phyloP scores from a whole-genome alignment of 2,888 invertebrate species.

The Zelleria hepariella region DNA sequence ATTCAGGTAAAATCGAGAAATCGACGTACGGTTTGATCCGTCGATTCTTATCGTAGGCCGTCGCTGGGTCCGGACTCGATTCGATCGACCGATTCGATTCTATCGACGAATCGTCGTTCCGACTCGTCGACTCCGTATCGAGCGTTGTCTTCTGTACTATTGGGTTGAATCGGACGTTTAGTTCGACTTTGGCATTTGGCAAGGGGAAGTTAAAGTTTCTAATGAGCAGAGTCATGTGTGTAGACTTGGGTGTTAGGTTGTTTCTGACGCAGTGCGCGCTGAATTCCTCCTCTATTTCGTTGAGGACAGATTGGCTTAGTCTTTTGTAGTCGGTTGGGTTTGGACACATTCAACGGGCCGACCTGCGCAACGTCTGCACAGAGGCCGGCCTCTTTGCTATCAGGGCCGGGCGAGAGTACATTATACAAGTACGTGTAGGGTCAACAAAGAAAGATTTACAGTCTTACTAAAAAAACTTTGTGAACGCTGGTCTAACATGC shows the following conservation, averaged over 20 bases:
- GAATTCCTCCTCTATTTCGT: conserved; percentile 87
- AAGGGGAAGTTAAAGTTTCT: conserved; percentile 88
- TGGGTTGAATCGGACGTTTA: conserved; percentile 73
- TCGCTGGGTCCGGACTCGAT: conserved; percentile 19
- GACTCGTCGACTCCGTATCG: conserved; percentile 18
- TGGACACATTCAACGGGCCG: no score
- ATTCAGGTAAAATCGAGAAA: conserved; percentile 69
- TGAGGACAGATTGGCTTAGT: conserved; percentile 88
- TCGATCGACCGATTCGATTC: conserved; percentile 43
- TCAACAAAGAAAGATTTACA: no score
- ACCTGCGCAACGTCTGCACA: no score
- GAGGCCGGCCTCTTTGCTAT: conserved; percentile 85
- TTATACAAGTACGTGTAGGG: conserved; percentile 75
- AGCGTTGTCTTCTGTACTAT: conserved; percentile 68
- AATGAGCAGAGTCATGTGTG: conserved; percentile 89
- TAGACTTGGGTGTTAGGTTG: conserved; percentile 72
- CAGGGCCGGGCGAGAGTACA: conserved; percentile 96
- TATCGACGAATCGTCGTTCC: neutral
- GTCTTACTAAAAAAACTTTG: no score
- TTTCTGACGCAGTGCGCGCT: conserved; percentile 79
- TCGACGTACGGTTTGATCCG: conserved; percentile 87
- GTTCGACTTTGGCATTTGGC: conserved; percentile 62
- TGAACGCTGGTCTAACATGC: no score
- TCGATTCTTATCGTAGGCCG: conserved; percentile 73
- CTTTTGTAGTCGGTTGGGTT: conserved; percentile 83